Percentiles rank a stretch among this genome's conserved stretches.
Conservation (phyloP, 2,113 vertebrate genomes). For the Tringa solitaria region DNA sequence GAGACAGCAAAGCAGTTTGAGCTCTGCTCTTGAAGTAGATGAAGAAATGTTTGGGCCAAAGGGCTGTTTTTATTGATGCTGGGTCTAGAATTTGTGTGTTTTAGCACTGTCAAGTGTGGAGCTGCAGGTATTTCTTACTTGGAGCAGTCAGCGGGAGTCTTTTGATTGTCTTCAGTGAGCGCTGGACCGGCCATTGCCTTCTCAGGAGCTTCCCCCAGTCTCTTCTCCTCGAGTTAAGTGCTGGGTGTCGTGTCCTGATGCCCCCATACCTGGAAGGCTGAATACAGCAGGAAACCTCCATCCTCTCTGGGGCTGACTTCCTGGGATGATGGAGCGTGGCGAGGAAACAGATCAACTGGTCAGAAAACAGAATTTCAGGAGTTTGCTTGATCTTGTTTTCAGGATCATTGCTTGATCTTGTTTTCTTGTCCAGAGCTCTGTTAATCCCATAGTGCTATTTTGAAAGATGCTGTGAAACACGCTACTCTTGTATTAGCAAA, state of each 20-base stretch:
- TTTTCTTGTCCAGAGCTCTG: neutral
- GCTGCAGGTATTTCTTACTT: neutral
- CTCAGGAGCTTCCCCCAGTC: neutral
- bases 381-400: neutral
- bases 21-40: neutral
- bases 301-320: neutral
- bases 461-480: neutral
- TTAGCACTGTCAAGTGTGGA: neutral
- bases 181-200: neutral
- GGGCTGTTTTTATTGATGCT: neutral
- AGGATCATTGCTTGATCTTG: neutral
- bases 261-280: neutral
- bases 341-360: neutral
- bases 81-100: neutral
- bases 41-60: neutral
- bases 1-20: neutral
- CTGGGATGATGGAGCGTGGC: neutral
- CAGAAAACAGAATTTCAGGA: neutral
- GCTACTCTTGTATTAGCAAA: neutral
- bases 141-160: neutral
- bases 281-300: neutral
- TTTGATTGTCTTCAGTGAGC: neutral
- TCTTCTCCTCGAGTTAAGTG: neutral
- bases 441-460: neutral
- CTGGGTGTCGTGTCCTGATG: neutral